Evolutionary conservation across 2,113 vertebrate species (phyloP).

Genomic region (Willisornis vidua): DNA sequence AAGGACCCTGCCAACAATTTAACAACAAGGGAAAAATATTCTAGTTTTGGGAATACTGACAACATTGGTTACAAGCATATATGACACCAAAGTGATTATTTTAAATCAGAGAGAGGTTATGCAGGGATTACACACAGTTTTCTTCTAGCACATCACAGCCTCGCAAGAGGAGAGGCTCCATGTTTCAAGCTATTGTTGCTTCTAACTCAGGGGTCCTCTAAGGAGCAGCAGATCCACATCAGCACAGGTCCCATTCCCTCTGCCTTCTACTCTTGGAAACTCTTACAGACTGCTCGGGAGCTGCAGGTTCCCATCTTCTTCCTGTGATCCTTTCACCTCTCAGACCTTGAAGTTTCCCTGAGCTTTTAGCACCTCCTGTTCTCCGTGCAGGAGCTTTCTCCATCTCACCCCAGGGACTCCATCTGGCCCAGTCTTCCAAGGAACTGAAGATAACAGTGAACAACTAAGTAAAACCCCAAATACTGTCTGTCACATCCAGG

Average conservation of each 20-base stretch:
- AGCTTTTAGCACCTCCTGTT: not conserved
- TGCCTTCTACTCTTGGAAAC: not conserved
- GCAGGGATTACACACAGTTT: not conserved
- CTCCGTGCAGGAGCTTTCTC: not conserved
- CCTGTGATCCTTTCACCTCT: not conserved
- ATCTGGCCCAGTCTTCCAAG: not conserved
- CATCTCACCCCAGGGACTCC: not conserved
- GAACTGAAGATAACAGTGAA: not conserved
- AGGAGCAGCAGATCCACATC: not conserved
- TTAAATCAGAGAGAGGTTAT: not conserved
- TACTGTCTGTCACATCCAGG: not conserved
- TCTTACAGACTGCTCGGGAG: fast-evolving
- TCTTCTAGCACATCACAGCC: not conserved
- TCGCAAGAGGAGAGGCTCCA: not conserved
- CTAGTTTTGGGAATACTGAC: not conserved
- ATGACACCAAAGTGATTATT: not conserved
- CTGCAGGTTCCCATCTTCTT: not conserved
- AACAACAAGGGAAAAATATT: not conserved
- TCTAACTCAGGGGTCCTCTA: not conserved
- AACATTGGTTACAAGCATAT: not conserved
- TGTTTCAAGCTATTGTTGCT: not conserved
- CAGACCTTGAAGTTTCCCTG: not conserved
- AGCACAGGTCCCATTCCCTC: not conserved
- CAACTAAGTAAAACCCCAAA: not conserved
- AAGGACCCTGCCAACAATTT: not conserved